Evolutionary conservation across 2,888 invertebrate genomes (phyloP).

Genomic region (Amiota communis): DNA sequence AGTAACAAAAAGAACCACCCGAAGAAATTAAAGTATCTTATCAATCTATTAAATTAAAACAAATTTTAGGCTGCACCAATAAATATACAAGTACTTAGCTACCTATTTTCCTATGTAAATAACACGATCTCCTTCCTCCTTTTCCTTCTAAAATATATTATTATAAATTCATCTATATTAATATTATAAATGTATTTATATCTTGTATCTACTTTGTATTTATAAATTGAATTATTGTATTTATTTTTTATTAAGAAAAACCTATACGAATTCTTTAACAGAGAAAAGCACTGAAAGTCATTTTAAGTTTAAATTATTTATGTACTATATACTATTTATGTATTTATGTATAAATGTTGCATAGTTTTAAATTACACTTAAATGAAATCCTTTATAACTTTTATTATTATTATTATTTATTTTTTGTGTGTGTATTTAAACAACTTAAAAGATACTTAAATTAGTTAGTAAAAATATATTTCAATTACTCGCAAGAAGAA

Average conservation of each 20-base stretch:
- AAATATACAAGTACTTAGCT: constrained; percentile 18
- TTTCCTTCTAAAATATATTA: background rate
- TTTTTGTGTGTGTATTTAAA: constrained; percentile 52
- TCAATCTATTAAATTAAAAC: background rate
- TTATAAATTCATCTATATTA: background rate
- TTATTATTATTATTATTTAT: background rate
- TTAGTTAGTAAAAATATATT: constrained; percentile 56
- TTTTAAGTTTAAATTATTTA: constrained; percentile 56
- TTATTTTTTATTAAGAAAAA: background rate
- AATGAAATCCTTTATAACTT: no score
- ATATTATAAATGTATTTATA: background rate
- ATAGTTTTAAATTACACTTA: constrained; percentile 40
- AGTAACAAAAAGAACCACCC: background rate
- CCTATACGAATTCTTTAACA: constrained; percentile 19
- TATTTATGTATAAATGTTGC: constrained; percentile 34
- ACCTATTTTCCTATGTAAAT: constrained; percentile 24
- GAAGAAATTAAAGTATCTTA: constrained; percentile 1
- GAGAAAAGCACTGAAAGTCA: constrained; percentile 62
- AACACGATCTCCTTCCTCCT: constrained; percentile 16
- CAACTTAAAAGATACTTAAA: constrained; percentile 39
- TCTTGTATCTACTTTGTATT: background rate
- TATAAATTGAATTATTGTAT: background rate
- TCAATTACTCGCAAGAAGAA: constrained; percentile 16
- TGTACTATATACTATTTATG: no score
- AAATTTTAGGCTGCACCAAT: constrained; percentile 19